Evolutionary conservation across 2,797 vertebrate genomes (phyloP).

Genomic region (Microtus obscurus): DNA sequence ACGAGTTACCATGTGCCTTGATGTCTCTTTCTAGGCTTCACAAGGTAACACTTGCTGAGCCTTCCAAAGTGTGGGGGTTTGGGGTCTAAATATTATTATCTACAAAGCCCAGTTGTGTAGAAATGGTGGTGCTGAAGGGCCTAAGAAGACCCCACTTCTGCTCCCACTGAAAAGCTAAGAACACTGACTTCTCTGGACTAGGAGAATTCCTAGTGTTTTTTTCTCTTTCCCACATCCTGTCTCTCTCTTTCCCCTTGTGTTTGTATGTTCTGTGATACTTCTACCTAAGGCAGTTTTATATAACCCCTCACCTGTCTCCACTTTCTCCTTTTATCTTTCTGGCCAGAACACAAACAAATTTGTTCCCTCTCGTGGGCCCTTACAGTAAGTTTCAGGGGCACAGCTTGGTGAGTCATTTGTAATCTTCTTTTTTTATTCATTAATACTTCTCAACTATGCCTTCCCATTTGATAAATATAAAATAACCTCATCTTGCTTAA

Average conservation of each 20-base stretch:
- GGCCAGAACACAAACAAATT: background rate
- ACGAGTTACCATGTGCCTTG: background rate
- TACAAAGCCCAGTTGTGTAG: background rate
- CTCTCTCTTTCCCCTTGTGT: background rate
- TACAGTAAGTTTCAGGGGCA: background rate
- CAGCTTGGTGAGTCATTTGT: background rate
- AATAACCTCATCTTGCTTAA: background rate
- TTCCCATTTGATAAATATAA: background rate
- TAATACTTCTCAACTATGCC: background rate
- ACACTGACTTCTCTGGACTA: background rate
- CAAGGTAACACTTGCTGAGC: accelerated
- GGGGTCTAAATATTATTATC: background rate
- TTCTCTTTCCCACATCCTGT: accelerated
- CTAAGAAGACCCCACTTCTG: background rate
- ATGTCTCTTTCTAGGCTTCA: background rate
- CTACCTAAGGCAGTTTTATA: background rate
- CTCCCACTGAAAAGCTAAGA: background rate
- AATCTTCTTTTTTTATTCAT: background rate
- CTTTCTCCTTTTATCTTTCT: background rate
- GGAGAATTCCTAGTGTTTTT: background rate
- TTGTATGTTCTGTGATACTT: background rate
- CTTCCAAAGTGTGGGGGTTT: background rate
- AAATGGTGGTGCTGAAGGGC: background rate
- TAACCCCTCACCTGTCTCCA: too few species aligned
- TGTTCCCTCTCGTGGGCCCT: background rate